Evolutionary conservation across 2,797 vertebrate genomes (phyloP).

Genomic region (Morelia viridis): DNA sequence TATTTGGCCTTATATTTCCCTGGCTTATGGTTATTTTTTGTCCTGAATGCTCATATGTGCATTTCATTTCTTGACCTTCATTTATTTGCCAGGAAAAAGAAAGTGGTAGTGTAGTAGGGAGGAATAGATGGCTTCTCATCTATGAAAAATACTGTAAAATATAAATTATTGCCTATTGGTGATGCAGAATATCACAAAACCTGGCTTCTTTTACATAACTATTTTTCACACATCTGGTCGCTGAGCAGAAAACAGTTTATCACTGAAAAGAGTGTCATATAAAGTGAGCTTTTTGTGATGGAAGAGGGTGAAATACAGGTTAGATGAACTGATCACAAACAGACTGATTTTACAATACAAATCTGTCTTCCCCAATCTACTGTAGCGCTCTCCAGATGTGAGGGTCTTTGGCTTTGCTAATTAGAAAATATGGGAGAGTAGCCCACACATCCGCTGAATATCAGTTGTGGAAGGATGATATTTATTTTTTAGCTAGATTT

Average conservation of each 20-base stretch:
- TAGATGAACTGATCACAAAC: neutral
- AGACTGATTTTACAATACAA: neutral
- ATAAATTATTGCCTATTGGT: neutral
- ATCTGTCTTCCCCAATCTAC: neutral
- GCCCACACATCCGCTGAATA: neutral
- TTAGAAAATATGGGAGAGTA: neutral
- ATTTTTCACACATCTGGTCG: neutral
- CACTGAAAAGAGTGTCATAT: neutral
- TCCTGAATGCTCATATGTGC: neutral
- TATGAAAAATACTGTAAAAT: conserved; percentile 2
- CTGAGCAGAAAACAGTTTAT: neutral
- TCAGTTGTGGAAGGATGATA: too few relatives aligned
- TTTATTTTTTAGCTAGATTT: neutral
- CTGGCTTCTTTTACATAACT: conserved; percentile 8
- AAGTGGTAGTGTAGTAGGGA: too few relatives aligned
- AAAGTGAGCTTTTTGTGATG: neutral
- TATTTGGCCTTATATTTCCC: neutral
- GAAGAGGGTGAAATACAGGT: neutral
- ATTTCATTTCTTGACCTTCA: neutral
- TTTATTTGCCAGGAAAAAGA: neutral
- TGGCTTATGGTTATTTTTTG: neutral
- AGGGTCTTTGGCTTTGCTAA: neutral
- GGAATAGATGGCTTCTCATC: neutral
- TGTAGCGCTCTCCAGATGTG: neutral
- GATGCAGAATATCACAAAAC: neutral